These are phyloP conservation scores for Gymnocypris eckloni DNA, from an alignment of 2,797 vertebrate genomes.

Conservation along the genomic window DNA sequence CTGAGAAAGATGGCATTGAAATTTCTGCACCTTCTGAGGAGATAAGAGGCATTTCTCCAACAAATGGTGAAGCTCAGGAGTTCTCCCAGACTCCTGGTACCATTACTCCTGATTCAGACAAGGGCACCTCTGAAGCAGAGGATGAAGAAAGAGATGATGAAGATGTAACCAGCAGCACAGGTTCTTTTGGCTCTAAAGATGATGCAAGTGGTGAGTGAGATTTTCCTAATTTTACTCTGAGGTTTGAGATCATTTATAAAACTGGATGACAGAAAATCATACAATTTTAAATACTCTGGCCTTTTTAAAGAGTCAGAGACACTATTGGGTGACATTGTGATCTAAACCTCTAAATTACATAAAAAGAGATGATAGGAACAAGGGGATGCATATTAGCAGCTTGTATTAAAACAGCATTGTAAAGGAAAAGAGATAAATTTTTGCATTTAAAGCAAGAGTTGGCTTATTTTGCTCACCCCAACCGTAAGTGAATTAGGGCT, in stretches of 20 bases:
- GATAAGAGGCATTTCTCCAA: constrained; percentile 61
- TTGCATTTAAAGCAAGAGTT: background rate
- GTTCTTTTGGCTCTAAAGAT: constrained; percentile 76
- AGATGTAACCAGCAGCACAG: constrained; percentile 72
- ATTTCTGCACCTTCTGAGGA: constrained; percentile 71
- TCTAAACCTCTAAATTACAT: constrained; percentile 29
- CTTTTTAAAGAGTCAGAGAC: constrained; percentile 42
- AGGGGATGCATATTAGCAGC: background rate
- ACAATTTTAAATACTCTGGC: constrained; percentile 55
- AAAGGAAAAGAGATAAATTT: background rate
- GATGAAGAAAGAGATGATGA: constrained; percentile 73
- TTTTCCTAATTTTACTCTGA: constrained; percentile 50
- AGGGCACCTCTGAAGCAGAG: constrained; percentile 61
- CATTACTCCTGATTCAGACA: constrained; percentile 64
- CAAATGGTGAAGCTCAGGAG: constrained; percentile 38
- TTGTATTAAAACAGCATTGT: constrained; percentile 5
- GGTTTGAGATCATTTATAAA: constrained; percentile 52
- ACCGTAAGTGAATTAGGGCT: constrained; percentile 49
- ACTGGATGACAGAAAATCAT: constrained; percentile 53
- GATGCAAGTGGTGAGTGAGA: constrained; percentile 84
- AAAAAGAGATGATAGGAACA: background rate
- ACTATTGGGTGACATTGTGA: constrained; percentile 19
- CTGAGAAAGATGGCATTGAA: constrained; percentile 68
- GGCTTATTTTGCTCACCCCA: constrained; percentile 25
- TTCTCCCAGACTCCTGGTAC: constrained; percentile 45